Base-by-base conservation (phyloP, 2,888 invertebrate genomes). In the Acanthosoma haemorrhoidale region DNA sequence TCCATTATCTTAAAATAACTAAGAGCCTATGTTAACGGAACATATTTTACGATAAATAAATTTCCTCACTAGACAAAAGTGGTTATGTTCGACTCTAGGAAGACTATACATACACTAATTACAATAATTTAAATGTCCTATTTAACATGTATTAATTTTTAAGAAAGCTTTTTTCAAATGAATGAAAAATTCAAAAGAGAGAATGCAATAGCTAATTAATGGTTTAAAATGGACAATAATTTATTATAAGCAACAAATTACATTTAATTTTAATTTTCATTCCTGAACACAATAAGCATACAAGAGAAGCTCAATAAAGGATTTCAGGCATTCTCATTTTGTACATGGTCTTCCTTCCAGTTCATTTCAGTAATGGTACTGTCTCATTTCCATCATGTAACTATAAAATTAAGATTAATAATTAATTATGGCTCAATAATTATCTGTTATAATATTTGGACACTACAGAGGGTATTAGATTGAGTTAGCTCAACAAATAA, bases 81-180 rank as follows among this genome's bases (percentile, higher is more conserved):
- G 36, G 31, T 39, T 41, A 64, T n/a, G 31, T 25, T 41, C 5
- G 25, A 64, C 39, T 15, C 64, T 39, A 64, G 64, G 64, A 41
- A 64, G 64, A 64, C 64, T 64, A 64, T 64, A 64, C 64, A 64
- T 15, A 51, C 25, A n/a, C 41, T 64, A 64, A 36, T 64, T 41
- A 64, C 64, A 64, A 25, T 64, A 64, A 64, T 64, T 64, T 41
- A 64, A 41, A 64, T 41, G 29, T 41, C 38, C 25, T 41, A 64
- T 64, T 63, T 64, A 64, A 41, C 64, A 38, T 21, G 41, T 18
- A 64, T 41, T 39, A 15, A 63, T 38, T 63, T 63, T 39, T 29
- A 25, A 39, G 18, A 36, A 34, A 61, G 34, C 15, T 38, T 64
- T 11, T 64, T 41, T 31, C 29, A 38, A 4, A 31, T 64, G 29